Conservation (phyloP, 1,140 invertebrate species). For the Tribolium castaneum region DNA sequence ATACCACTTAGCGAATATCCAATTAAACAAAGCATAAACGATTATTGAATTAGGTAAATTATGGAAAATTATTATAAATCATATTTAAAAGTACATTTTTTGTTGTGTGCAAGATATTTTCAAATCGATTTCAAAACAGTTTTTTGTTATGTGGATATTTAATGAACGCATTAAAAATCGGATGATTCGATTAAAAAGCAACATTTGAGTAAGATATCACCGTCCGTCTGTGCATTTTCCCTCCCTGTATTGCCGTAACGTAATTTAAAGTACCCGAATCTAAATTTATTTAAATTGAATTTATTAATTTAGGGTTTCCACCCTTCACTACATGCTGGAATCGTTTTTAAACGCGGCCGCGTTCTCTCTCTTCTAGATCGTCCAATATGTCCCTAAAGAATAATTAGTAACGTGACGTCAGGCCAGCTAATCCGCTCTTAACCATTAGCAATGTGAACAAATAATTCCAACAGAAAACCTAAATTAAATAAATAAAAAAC, state of each 20-base stretch:
- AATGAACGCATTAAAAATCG: too few relatives aligned
- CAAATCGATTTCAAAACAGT: too few relatives aligned
- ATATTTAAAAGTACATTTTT: too few relatives aligned
- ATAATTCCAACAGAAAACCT: not conserved
- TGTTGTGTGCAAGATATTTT: too few relatives aligned
- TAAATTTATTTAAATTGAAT: conserved; percentile 46
- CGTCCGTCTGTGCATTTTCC: not conserved
- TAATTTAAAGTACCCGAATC: conserved; percentile 35
- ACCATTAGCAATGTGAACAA: not conserved
- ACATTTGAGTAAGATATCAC: not conserved
- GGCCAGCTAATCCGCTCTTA: conserved; percentile 17
- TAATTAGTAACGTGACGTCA: conserved; percentile 50
- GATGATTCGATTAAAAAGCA: too few relatives aligned
- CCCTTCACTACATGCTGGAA: conserved; percentile 27
- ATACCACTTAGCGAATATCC: too few relatives aligned
- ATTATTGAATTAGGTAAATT: too few relatives aligned
- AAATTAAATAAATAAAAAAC: not conserved
- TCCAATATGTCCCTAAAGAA: conserved; percentile 46
- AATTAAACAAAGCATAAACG: too few relatives aligned
- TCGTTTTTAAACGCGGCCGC: not conserved
- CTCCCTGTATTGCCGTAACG: not conserved
- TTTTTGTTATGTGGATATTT: too few relatives aligned
- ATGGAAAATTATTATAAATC: too few relatives aligned
- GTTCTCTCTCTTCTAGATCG: conserved; percentile 22
- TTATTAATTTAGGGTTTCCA: conserved; percentile 42